Evolutionary conservation across 2,888 invertebrate species (phyloP).

Genomic region (Ectobius pallidus): DNA sequence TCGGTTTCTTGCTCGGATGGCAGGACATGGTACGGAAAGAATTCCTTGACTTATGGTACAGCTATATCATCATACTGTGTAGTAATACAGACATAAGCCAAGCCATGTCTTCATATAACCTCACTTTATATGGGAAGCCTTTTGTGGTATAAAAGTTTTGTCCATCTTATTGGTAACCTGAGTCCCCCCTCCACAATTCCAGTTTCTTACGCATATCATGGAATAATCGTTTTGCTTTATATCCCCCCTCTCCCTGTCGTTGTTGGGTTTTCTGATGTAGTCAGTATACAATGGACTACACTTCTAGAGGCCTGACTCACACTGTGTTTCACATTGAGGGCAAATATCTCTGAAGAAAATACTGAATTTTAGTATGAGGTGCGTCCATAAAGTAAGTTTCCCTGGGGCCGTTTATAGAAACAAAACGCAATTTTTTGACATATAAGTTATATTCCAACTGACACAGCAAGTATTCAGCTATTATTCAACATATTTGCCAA

Average conservation of each 20-base stretch:
- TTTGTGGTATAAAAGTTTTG: neutral
- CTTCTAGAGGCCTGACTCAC: neutral
- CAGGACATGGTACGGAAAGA: conserved; percentile 1
- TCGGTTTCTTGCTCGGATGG: neutral
- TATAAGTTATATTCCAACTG: too few species aligned
- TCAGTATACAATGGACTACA: neutral
- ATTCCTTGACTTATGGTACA: neutral
- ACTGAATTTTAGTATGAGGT: too few species aligned
- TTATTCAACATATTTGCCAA: too few species aligned
- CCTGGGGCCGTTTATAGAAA: too few species aligned
- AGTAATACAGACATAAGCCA: neutral
- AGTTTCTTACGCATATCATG: conserved; percentile 8
- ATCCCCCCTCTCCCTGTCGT: neutral
- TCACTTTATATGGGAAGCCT: too few species aligned
- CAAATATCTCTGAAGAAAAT: neutral
- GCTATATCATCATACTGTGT: neutral
- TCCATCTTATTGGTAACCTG: neutral
- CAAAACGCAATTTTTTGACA: too few species aligned
- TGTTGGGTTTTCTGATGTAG: neutral
- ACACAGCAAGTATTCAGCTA: too few species aligned
- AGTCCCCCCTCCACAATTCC: neutral
- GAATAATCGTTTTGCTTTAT: conserved; percentile 3
- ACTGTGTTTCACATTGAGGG: neutral
- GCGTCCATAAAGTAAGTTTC: too few species aligned
- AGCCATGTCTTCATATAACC: too few species aligned